Base-by-base conservation (phyloP, 2,888 invertebrate genomes). In the Drosophila borborema region DNA sequence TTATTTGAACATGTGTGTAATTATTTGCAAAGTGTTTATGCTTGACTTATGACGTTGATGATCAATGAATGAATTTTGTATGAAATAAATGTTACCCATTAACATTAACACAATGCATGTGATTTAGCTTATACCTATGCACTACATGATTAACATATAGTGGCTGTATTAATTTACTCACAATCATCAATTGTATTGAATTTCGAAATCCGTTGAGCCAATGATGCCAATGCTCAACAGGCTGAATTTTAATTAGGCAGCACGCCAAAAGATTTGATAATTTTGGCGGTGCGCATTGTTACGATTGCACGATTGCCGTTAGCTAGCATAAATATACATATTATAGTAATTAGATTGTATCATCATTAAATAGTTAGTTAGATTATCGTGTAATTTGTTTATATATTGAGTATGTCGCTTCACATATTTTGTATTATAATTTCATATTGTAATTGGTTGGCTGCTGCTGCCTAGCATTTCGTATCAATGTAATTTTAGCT, bases 241-340 rank as follows among this genome's bases (percentile, higher is more conserved):
- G 45, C 49, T 55, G 31, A 18, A 38, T 51, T 64, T 51, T 49
- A 48, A 48, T 46, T 51, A 65, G 77, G 67, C 83, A 74, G 73
- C 81, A 64, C 72, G 67, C 70, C 82, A 72, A 81, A 76, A 72
- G 63, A 74, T 56, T 65, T 56, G 1, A 45, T 34, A 60, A 69
- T 67, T 80, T 64, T 75, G 78, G 73, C 70, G 64, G 60, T 78
- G 70, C 69, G 54, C 74, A 71, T 81, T 82, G 69, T 81, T 75
- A 89, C 75, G 84, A 84, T 84, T 84, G 84, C 85, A 85, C 85
- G 85, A 80, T 89, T 89, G 85, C 85, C 85, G 90, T 77, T 87
- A 70, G 28, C 71, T 78, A 41, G 10, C 55, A 41, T 41, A 58
- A 86, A 64, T 49, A 81, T 73, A 73, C 48, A 45, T 63, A 65